Conservation (phyloP, 2,113 vertebrate species). For the Nymphicus hollandicus region DNA sequence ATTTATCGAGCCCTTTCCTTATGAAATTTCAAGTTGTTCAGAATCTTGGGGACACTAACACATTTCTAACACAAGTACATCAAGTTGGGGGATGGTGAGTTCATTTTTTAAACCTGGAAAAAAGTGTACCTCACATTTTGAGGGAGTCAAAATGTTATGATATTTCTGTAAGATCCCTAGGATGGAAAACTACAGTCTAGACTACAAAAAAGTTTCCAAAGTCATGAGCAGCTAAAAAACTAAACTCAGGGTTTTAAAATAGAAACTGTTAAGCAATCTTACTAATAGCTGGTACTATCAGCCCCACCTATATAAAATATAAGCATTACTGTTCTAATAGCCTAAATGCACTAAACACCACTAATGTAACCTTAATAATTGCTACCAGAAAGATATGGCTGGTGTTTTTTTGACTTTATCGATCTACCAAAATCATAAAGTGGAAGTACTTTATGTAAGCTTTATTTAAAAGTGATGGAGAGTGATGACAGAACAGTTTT, state of each 20-base stretch:
- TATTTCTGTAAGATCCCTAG: background rate
- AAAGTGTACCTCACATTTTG: background rate
- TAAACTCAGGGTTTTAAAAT: slow-evolving; percentile 6
- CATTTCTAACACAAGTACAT: background rate
- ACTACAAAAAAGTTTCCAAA: background rate
- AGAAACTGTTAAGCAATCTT: slow-evolving; percentile 31
- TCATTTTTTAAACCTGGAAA: background rate
- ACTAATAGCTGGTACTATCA: slow-evolving; percentile 25
- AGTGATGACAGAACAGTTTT: slow-evolving; percentile 53
- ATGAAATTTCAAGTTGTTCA: background rate
- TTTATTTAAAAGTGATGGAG: slow-evolving; percentile 60
- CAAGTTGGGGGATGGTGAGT: background rate
- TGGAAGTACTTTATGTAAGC: slow-evolving; percentile 45
- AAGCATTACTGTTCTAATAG: slow-evolving; percentile 33
- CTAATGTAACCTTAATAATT: slow-evolving; percentile 31
- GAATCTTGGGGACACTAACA: background rate
- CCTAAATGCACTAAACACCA: slow-evolving; percentile 36
- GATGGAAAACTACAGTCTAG: slow-evolving; percentile 16
- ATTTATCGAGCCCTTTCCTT: background rate
- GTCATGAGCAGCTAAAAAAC: background rate
- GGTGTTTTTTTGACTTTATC: slow-evolving; percentile 39
- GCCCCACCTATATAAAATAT: slow-evolving; percentile 54
- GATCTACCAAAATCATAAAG: slow-evolving; percentile 40
- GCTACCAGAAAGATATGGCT: slow-evolving; percentile 19
- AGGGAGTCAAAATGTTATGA: background rate